Conservation (phyloP, 1,140 invertebrate species). For the Apocrypta bakeri region DNA sequence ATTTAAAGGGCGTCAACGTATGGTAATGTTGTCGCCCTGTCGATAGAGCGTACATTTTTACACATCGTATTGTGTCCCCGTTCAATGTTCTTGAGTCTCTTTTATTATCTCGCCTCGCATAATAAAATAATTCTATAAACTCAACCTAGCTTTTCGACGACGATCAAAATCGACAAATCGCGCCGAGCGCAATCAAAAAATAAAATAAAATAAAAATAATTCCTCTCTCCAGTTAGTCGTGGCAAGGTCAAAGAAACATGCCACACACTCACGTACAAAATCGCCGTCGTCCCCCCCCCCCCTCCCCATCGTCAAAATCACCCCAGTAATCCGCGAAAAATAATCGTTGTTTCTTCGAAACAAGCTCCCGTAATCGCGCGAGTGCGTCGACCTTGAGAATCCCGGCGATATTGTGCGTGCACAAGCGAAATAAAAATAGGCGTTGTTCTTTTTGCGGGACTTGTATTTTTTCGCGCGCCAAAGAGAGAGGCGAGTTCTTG, state of each 20-base stretch:
- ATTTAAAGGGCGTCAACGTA: background rate
- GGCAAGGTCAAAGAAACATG: background rate
- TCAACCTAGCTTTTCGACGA: no score
- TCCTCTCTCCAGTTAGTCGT: background rate
- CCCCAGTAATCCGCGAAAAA: no score
- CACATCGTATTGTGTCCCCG: background rate
- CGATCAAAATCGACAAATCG: no score
- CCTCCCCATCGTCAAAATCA: background rate
- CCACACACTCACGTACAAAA: background rate
- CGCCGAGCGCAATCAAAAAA: background rate
- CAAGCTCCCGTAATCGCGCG: conserved; percentile 27
- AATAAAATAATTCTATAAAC: no score
- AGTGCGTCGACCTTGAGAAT: conserved; percentile 46
- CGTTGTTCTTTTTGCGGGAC: conserved; percentile 9
- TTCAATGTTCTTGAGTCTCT: background rate
- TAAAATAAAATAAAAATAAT: background rate
- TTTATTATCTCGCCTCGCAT: background rate
- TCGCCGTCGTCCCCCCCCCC: background rate
- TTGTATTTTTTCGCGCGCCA: background rate
- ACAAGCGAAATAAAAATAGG: conserved; percentile 16
- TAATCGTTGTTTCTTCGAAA: background rate
- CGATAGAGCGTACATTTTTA: no score
- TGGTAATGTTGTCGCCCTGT: background rate
- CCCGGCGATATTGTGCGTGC: conserved; percentile 14
- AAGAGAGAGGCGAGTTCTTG: conserved; percentile 3